phyloP scores from a whole-genome alignment of 2,113 vertebrate genomes.

The Spilogale gracilis region DNA sequence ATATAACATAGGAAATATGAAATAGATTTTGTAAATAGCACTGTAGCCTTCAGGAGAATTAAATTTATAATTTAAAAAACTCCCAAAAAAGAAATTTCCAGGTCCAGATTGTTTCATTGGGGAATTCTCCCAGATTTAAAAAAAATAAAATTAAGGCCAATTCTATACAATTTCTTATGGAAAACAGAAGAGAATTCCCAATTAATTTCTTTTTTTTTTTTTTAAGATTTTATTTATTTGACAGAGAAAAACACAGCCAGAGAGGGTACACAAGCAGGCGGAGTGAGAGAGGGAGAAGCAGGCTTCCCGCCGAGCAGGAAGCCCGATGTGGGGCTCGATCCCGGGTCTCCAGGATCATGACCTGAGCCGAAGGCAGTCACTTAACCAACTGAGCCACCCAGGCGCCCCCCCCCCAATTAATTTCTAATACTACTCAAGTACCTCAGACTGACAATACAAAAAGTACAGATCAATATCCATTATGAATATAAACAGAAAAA shows the following conservation, averaged over 20 bases:
- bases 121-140: not conserved
- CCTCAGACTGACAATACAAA: not conserved
- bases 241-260: too few relatives aligned
- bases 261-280: too few relatives aligned
- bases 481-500: not conserved
- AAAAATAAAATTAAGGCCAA: slow-evolving; percentile 14
- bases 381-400: too few relatives aligned
- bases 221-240: too few relatives aligned
- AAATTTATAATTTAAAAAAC: not conserved
- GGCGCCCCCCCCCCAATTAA: not conserved
- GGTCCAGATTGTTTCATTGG: not conserved
- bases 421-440: not conserved
- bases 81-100: not conserved
- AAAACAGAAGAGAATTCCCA: not conserved
- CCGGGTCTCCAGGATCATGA: too few relatives aligned
- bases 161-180: not conserved
- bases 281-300: too few relatives aligned
- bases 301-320: too few relatives aligned
- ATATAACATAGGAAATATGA: not conserved
- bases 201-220: not conserved
- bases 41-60: not conserved
- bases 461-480: not conserved
- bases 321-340: too few relatives aligned
- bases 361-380: too few relatives aligned
- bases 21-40: not conserved